Base-by-base conservation (phyloP, 2,888 invertebrate genomes). In the Sycophila texana region DNA sequence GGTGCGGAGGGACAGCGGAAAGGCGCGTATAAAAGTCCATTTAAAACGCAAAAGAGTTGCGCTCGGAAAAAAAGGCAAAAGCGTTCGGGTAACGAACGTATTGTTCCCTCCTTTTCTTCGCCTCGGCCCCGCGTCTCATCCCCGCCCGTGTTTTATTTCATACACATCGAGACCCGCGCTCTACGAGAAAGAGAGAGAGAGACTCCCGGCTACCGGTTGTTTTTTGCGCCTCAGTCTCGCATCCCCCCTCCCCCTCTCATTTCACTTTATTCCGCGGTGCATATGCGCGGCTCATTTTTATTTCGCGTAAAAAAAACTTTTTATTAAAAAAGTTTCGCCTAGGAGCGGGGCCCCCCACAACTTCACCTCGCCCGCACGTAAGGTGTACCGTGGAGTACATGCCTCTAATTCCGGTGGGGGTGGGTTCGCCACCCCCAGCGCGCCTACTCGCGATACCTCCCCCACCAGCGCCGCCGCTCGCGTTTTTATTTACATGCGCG, bases 271-370 rank as follows among this genome's bases (percentile, higher is more conserved):
- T 67, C 55, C 39, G 58, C 53, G 30, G 47, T 12, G 30, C 67
- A 55, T 57, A 58, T 47, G 58, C 80, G 49, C 30, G 84, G 85
- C 83, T 84, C 85, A 87, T 86, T 88, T 88, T 88, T 88, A 86
- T 87, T 87, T 86, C 84, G 85, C n/a, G 49, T 7, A 67, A 71
- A 82, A 88, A 87, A 88, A 90, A 86, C 89, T 89, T 89, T 89
- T 90, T 89, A 90, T 88, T 89, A 89, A 89, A 89, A 90, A 90
- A 90, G 89, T 89, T 89, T 84, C 83, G 20, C 72, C 73, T 73
- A 73, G 74, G 20, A 30, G 63, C 47, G 49, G 47, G 63, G 18
- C 30, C 30, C 55, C 26, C 18, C 22, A 2, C 55, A 16, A 30
- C 30, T 55, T 18, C 18, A n/a, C 20, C 26, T 16, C 10, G 26